Evolutionary conservation across 1,140 invertebrate species (phyloP).

Genomic region (Bombyx mandarina): DNA sequence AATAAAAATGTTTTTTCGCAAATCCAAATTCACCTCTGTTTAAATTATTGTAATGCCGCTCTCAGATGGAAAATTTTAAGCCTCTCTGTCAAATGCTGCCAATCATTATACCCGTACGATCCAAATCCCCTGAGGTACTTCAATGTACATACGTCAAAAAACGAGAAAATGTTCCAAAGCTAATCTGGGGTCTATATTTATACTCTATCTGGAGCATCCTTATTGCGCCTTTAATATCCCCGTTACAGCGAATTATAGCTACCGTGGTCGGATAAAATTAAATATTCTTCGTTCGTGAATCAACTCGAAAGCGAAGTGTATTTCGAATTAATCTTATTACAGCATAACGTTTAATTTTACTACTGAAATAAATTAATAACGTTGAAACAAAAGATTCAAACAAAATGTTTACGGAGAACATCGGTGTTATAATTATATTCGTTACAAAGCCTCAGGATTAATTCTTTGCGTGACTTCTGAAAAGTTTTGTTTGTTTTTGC

Average conservation of each 20-base stretch:
- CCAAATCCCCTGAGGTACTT: background rate
- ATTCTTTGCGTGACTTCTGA: constrained; percentile 16
- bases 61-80: background rate
- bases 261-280: background rate
- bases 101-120: constrained; percentile 6
- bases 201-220: constrained; percentile 1
- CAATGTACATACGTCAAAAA: background rate
- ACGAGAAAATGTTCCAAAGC: constrained; percentile 7
- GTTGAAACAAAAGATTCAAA: no score
- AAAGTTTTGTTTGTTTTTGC: constrained; percentile 2
- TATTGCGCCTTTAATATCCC: constrained; percentile 8
- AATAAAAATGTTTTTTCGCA: no score
- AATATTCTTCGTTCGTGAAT: constrained; percentile 5
- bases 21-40: no score
- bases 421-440: background rate
- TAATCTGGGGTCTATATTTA: constrained; percentile 4
- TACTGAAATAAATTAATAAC: no score
- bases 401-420: no score
- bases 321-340: no score
- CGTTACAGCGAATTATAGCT: background rate
- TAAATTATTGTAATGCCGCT: no score
- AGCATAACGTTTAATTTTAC: no score
- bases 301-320: no score
- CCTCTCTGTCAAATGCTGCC: constrained; percentile 6
- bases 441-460: constrained; percentile 11